These are phyloP conservation scores for Aplodontia rufa DNA, from an alignment of 2,113 vertebrate genomes.

Conservation along the genomic window DNA sequence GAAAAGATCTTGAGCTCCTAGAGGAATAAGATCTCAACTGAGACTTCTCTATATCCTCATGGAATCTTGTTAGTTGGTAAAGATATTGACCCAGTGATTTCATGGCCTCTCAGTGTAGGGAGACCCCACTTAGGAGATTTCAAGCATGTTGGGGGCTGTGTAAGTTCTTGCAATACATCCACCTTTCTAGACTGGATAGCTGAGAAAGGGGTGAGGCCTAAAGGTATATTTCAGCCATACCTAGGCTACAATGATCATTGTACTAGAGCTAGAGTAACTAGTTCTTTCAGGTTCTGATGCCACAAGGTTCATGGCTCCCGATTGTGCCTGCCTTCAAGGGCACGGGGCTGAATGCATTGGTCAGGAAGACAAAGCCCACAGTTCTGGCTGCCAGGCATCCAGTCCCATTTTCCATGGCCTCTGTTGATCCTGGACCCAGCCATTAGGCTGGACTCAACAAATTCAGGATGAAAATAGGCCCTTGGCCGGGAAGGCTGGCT, in stretches of 20 bases:
- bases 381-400: constrained; percentile 61
- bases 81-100: background rate
- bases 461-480: constrained; percentile 85
- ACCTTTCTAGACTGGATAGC: background rate
- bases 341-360: constrained; percentile 58
- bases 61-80: background rate
- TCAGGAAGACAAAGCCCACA: constrained; percentile 77
- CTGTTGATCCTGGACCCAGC: constrained; percentile 85
- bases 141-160: background rate
- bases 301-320: background rate
- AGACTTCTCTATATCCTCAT: background rate
- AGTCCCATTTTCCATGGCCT: constrained; percentile 84
- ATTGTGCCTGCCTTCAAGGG: constrained; percentile 35
- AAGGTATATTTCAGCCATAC: background rate
- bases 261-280: background rate
- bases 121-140: background rate
- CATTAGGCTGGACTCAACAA: constrained; percentile 79
- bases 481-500: constrained; percentile 78
- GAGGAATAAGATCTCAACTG: background rate
- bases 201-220: background rate
- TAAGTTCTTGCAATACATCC: background rate
- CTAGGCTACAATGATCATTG: constrained; percentile 16
- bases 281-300: constrained; percentile 42
- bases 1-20: constrained; percentile 18
- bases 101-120: background rate